Conservation (phyloP, 35 echinoderm and acorn worm species). For the Heliocidaris tuberculata region DNA sequence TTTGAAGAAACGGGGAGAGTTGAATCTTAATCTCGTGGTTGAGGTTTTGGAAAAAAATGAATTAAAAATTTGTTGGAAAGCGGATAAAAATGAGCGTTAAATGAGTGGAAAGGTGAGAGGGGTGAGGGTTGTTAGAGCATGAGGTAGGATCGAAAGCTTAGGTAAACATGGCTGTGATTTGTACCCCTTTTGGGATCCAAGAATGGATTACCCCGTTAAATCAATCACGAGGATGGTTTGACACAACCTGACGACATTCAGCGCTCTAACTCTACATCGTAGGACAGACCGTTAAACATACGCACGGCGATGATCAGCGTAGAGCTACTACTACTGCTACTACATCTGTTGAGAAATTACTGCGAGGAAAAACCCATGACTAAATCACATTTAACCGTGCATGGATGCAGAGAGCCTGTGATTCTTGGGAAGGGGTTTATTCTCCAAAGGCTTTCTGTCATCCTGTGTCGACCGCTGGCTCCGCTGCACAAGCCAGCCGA, state of each 20-base stretch:
- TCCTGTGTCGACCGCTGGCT: constrained; percentile 5
- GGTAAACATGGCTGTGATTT: constrained; percentile 21
- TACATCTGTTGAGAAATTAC: constrained; percentile 45
- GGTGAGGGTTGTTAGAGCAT: neutral
- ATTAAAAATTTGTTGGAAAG: constrained; percentile 39
- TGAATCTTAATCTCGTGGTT: neutral
- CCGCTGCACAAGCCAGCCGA: constrained; percentile 35
- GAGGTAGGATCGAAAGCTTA: neutral
- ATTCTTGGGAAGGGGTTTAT: neutral
- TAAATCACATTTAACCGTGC: constrained; percentile 41
- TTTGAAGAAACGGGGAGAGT: neutral
- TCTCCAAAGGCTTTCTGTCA: constrained; percentile 29
- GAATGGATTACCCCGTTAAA: constrained; percentile 22
- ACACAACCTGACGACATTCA: neutral
- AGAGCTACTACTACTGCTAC: neutral
- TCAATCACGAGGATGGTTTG: constrained; percentile 27
- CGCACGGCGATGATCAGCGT: neutral
- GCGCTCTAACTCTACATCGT: neutral
- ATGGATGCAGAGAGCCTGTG: neutral
- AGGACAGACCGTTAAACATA: neutral
- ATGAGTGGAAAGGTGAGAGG: constrained; percentile 50
- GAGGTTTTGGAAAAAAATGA: constrained; percentile 25
- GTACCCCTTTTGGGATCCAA: constrained; percentile 16
- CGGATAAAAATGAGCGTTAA: constrained; percentile 42
- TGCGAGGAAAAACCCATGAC: constrained; percentile 6